Conservation (phyloP, 2,797 vertebrate species). For the Luscinia luscinia region DNA sequence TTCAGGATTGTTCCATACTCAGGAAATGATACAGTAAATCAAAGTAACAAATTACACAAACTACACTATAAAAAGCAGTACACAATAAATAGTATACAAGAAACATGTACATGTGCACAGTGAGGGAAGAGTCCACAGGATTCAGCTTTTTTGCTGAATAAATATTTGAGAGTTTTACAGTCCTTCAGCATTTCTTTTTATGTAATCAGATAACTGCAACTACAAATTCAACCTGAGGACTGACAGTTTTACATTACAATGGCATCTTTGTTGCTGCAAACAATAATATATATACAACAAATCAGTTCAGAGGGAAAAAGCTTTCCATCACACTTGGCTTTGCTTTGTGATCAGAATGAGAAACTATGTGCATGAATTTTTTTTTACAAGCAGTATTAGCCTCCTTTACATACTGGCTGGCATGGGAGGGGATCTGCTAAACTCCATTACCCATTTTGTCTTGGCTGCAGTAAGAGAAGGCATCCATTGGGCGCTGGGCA, state of each 20-base stretch:
- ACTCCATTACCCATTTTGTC: neutral
- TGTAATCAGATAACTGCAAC: conserved; percentile 5
- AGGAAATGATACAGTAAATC: conserved; percentile 22
- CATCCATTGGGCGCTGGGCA: neutral
- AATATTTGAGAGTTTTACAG: neutral
- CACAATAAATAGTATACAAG: neutral
- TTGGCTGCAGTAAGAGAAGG: neutral
- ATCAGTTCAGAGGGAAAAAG: neutral
- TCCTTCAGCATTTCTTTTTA: conserved; percentile 25
- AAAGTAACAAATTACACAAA: neutral
- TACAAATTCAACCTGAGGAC: conserved; percentile 19
- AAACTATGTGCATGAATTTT: neutral
- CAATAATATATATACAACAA: neutral
- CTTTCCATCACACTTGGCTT: neutral
- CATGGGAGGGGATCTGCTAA: neutral
- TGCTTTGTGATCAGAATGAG: neutral
- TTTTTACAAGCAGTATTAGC: neutral
- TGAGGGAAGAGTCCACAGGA: neutral
- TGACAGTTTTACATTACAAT: conserved; percentile 25
- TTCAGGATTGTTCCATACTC: neutral
- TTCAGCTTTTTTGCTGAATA: conserved; percentile 14
- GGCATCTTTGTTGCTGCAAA: conserved; percentile 9
- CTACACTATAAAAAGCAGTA: neutral
- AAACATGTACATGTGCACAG: neutral
- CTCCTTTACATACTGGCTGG: neutral